A percentile compares a stretch with the other conserved stretches of the same genome.
phyloP scores from a whole-genome alignment of 2,113 vertebrate genomes.

The Poeciliopsis turrubarensis region DNA sequence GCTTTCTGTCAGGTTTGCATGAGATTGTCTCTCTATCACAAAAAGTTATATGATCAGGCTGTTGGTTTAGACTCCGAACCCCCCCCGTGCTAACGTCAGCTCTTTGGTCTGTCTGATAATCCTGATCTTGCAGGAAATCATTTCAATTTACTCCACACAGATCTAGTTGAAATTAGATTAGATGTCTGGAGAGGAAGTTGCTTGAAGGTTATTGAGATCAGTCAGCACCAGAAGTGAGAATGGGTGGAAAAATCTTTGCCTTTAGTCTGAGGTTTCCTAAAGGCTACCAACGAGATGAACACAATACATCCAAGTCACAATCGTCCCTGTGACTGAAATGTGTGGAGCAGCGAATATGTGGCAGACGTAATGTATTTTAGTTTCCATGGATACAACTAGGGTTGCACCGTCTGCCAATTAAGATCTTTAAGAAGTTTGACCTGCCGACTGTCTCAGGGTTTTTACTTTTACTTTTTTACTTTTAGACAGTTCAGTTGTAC shows the following conservation, averaged over 20 bases:
- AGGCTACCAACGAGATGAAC: not conserved
- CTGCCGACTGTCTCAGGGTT: too few relatives aligned
- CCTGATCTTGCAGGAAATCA: not conserved
- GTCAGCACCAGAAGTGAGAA: not conserved
- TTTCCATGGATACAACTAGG: not conserved
- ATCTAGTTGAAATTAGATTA: not conserved
- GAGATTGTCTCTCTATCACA: conserved; percentile 6
- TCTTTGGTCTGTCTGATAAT: not conserved
- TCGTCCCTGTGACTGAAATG: not conserved
- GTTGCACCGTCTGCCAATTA: too few relatives aligned
- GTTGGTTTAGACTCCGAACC: not conserved
- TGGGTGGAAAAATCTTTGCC: not conserved
- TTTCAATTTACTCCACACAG: not conserved
- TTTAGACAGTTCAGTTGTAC: too few relatives aligned
- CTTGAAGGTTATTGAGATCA: not conserved
- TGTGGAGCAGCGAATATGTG: not conserved
- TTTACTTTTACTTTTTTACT: too few relatives aligned
- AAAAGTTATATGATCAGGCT: not conserved
- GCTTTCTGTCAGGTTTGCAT: conserved; percentile 23
- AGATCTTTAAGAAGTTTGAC: too few relatives aligned
- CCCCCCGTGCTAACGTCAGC: not conserved
- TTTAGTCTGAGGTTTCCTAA: not conserved
- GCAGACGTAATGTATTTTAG: not conserved
- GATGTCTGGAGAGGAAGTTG: too few relatives aligned
- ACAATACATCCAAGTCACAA: not conserved